These are phyloP conservation scores for Vireo altiloquus DNA, from an alignment of 2,113 vertebrate species.

Conservation along the genomic window DNA sequence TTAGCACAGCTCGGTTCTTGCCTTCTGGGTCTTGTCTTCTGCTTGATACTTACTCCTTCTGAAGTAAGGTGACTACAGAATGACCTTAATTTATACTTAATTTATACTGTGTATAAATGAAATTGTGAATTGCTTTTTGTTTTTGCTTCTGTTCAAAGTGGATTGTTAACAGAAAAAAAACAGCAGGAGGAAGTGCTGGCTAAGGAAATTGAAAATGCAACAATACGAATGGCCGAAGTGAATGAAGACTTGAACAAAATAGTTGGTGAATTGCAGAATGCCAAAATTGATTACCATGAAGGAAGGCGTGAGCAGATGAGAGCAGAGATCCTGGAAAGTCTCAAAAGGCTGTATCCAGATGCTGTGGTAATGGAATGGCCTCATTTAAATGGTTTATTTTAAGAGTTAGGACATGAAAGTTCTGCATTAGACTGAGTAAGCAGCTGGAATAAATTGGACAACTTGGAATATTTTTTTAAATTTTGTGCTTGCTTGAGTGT, in stretches of 20 bases:
- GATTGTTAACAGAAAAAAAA: slow-evolving; percentile 71
- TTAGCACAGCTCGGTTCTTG: background rate
- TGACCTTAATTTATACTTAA: background rate
- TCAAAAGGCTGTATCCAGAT: slow-evolving; percentile 83
- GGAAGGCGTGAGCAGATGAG: slow-evolving; percentile 79
- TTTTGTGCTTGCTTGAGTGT: background rate
- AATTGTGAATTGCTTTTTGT: background rate
- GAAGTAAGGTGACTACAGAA: background rate
- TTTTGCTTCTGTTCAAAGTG: slow-evolving; percentile 65
- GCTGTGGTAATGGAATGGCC: slow-evolving; percentile 80
- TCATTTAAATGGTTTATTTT: background rate
- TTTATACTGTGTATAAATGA: background rate
- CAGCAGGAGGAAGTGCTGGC: slow-evolving; percentile 74
- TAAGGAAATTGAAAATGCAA: slow-evolving; percentile 72
- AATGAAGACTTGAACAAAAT: slow-evolving; percentile 79
- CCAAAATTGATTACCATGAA: slow-evolving; percentile 85
- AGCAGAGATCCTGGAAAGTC: slow-evolving; percentile 82
- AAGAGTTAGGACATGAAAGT: background rate
- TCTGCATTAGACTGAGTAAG: background rate
- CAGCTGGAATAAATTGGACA: background rate
- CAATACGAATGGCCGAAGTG: slow-evolving; percentile 73
- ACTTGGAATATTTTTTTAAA: background rate
- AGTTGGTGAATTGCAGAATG: slow-evolving; percentile 80
- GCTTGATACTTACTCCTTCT: background rate
- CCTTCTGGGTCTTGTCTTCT: background rate